Evolutionary conservation across 2,797 vertebrate genomes (phyloP).

Genomic region (Ctenopoma kingsleyae): DNA sequence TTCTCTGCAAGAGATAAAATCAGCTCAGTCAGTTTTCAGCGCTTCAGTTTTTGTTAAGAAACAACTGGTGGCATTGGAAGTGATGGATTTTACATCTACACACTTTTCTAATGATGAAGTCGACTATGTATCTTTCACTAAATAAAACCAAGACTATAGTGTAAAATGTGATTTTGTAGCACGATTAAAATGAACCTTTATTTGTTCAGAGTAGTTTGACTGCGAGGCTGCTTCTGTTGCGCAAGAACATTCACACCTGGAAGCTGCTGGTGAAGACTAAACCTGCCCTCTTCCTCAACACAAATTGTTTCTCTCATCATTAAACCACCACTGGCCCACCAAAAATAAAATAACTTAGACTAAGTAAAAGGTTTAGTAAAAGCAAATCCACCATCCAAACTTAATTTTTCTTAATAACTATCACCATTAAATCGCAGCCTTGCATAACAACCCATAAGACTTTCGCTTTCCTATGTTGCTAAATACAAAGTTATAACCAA

Average conservation of each 20-base stretch:
- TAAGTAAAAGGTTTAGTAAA: not conserved
- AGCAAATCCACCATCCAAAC: not conserved
- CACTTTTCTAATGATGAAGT: not conserved
- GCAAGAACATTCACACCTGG: not conserved
- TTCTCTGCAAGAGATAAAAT: not conserved
- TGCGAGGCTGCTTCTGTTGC: not conserved
- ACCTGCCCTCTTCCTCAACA: not conserved
- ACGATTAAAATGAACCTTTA: not conserved
- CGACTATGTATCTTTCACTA: too few relatives aligned
- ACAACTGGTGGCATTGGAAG: not conserved
- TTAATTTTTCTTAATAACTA: too few relatives aligned
- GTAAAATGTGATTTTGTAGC: not conserved
- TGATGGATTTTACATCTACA: not conserved
- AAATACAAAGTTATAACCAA: not conserved
- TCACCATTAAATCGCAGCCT: too few relatives aligned
- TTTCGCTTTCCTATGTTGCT: too few relatives aligned
- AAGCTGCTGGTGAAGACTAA: not conserved
- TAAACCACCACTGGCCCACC: too few relatives aligned
- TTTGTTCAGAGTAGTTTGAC: not conserved
- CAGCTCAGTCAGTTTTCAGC: not conserved
- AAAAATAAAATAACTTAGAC: not conserved
- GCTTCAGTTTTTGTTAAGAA: conserved; percentile 1
- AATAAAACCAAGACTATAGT: not conserved
- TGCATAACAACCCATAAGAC: too few relatives aligned
- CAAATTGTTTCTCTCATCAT: not conserved